These are phyloP conservation scores for Clitarchus hookeri DNA, from an alignment of 2,888 invertebrate genomes.

Conservation along the genomic window DNA sequence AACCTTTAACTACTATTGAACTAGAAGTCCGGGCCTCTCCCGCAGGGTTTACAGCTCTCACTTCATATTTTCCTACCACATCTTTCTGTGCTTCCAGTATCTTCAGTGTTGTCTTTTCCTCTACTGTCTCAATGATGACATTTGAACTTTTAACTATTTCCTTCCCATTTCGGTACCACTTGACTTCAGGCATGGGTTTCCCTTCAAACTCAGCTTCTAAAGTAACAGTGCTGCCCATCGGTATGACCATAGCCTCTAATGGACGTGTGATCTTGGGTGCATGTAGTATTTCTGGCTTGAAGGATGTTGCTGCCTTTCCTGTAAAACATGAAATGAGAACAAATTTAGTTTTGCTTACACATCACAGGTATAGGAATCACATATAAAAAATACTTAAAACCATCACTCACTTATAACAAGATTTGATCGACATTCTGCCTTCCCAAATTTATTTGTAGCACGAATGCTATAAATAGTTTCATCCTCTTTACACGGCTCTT, in stretches of 20 bases:
- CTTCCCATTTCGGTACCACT: conserved; percentile 85
- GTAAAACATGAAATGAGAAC: neutral
- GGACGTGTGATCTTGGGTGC: conserved; percentile 80
- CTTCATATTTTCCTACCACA: conserved; percentile 87
- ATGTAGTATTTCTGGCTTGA: conserved; percentile 59
- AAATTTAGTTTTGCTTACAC: neutral
- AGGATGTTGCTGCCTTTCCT: conserved; percentile 50
- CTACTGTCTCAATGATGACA: conserved; percentile 62
- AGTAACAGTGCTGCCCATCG: conserved; percentile 69
- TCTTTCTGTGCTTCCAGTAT: conserved; percentile 72
- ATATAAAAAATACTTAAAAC: neutral
- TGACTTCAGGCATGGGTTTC: conserved; percentile 70
- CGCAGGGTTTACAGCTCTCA: conserved; percentile 75
- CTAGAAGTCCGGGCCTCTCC: conserved; percentile 81
- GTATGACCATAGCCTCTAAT: conserved; percentile 73
- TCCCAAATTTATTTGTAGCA: conserved; percentile 74
- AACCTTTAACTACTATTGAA: conserved; percentile 75
- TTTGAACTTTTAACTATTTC: conserved; percentile 69
- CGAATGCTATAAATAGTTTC: conserved; percentile 70
- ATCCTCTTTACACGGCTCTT: conserved; percentile 68
- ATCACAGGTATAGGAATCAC: conserved; percentile 10
- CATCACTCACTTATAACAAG: conserved; percentile 61
- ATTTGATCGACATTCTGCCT: conserved; percentile 74
- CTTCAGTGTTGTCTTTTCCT: conserved; percentile 66
- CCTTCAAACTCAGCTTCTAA: conserved; percentile 76